Conservation (phyloP, 2,888 invertebrate species). For the Cantharis flavilabris region DNA sequence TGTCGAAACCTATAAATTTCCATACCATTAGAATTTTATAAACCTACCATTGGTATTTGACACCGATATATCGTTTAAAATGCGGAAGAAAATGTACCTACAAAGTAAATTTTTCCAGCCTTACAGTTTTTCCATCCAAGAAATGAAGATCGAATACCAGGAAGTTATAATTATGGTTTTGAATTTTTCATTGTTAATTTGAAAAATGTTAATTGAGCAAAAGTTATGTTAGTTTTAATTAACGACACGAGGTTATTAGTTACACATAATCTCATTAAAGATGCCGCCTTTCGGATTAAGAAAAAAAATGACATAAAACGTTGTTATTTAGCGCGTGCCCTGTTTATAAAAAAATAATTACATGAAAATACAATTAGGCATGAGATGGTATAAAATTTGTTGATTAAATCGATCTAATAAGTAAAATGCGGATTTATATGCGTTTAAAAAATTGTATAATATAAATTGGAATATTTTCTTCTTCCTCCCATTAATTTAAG, state of each 20-base stretch:
- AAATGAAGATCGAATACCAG: background rate
- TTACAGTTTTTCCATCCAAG: background rate
- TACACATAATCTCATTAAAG: slow-evolving; percentile 10
- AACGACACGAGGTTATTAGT: slow-evolving; percentile 6
- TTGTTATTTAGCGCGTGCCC: background rate
- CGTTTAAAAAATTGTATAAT: background rate
- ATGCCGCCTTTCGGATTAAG: background rate
- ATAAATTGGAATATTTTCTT: background rate
- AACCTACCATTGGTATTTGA: background rate
- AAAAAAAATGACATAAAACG: background rate
- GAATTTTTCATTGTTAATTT: background rate
- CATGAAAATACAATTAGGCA: background rate
- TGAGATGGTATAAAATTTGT: background rate
- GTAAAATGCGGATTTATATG: background rate
- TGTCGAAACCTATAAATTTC: background rate
- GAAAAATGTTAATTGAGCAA: background rate
- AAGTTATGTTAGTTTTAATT: background rate
- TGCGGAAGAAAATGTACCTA: background rate
- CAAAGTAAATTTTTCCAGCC: background rate
- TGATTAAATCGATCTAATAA: background rate
- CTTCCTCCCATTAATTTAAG: too few relatives aligned
- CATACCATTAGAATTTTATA: background rate
- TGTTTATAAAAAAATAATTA: background rate
- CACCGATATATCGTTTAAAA: background rate
- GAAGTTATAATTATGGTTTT: background rate